Evolutionary conservation across 1,140 invertebrate species (phyloP).

Genomic region (Zaprionus africanus): DNA sequence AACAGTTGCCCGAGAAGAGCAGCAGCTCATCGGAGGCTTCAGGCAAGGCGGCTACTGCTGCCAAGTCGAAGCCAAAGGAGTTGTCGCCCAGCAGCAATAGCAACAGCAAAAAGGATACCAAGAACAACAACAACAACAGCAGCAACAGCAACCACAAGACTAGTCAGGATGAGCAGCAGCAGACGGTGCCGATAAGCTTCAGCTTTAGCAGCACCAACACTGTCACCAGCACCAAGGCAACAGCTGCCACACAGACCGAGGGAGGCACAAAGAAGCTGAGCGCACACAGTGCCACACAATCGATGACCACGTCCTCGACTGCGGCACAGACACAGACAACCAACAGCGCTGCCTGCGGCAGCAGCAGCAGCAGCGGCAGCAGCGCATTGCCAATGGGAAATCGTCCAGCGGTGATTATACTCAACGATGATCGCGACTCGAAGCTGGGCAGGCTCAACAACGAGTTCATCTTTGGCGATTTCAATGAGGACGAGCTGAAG

Average conservation of each 20-base stretch:
- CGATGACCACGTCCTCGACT: conserved; percentile 9
- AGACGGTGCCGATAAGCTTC: conserved; percentile 24
- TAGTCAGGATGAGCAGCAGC: conserved; percentile 46
- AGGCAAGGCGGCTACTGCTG: not conserved
- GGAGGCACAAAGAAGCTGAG: conserved; percentile 49
- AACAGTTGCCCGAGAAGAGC: conserved; percentile 45
- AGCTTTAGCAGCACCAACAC: conserved; percentile 9
- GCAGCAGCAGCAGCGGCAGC: too few relatives aligned
- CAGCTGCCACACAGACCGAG: conserved; percentile 65
- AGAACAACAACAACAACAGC: not conserved
- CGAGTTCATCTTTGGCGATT: conserved; percentile 83
- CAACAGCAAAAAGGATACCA: conserved; percentile 4
- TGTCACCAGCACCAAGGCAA: conserved; percentile 41
- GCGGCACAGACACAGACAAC: conserved; percentile 18
- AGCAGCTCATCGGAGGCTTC: conserved; percentile 30
- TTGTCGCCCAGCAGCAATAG: conserved; percentile 6
- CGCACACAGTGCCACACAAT: conserved; percentile 11
- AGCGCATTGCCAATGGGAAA: conserved; percentile 27
- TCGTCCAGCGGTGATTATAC: conserved; percentile 87
- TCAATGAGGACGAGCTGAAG: conserved; percentile 82
- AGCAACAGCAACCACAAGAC: not conserved
- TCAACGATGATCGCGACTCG: conserved; percentile 85
- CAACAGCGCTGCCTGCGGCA: not conserved
- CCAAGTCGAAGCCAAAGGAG: conserved; percentile 25
- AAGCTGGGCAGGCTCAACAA: conserved; percentile 55